Conservation (phyloP, 2,888 invertebrate genomes). For the Philopedon plagiatum region DNA sequence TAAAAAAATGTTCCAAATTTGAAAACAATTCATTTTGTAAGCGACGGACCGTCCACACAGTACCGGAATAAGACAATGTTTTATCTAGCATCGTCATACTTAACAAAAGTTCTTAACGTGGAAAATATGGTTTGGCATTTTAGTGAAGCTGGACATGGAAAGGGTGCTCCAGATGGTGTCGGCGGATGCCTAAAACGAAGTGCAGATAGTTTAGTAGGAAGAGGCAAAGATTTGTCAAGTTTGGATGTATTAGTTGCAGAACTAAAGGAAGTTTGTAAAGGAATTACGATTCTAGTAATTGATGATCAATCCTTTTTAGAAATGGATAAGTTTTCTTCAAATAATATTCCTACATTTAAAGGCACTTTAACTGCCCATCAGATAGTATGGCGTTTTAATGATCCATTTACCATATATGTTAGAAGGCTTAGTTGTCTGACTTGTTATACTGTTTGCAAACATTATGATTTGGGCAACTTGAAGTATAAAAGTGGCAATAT, state of each 20-base stretch:
- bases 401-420: too few species aligned
- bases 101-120: conserved; percentile 23
- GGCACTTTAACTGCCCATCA: too few species aligned
- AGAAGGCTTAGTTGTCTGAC: neutral
- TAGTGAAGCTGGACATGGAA: conserved; percentile 39
- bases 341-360: too few species aligned
- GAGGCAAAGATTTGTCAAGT: too few species aligned
- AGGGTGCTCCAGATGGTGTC: conserved; percentile 41
- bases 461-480: too few species aligned
- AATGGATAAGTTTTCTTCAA: neutral
- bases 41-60: conserved; percentile 44
- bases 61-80: conserved; percentile 43
- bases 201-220: conserved; percentile 17
- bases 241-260: too few species aligned
- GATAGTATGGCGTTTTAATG: too few species aligned
- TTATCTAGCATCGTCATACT: conserved; percentile 20
- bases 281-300: too few species aligned
- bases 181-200: conserved; percentile 39
- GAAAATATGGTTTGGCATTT: conserved; percentile 34
- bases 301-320: neutral
- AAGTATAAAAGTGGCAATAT: neutral
- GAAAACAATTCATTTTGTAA: conserved; percentile 34
- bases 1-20: conserved; percentile 18
- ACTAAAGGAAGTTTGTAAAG: too few species aligned
- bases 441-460: conserved; percentile 25